phyloP scores from a whole-genome alignment of 2,797 vertebrate genomes.

The Dendrocincla fuliginosa region DNA sequence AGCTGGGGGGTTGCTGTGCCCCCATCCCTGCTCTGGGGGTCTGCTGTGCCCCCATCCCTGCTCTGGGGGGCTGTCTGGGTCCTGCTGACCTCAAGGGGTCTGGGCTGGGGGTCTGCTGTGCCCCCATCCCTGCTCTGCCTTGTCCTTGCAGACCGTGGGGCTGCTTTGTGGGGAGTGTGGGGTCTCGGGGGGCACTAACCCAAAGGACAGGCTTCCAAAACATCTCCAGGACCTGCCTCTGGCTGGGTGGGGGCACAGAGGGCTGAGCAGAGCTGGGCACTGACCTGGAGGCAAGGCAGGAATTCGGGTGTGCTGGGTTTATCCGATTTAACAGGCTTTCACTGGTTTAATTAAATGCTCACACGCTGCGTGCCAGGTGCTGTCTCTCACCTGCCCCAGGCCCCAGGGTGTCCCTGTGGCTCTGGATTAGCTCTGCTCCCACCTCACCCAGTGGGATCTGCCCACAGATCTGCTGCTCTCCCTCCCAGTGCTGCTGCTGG shows the following conservation, averaged over 20 bases:
- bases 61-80: too few relatives aligned
- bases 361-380: background rate
- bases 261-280: rapidly evolving
- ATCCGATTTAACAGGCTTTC: slow-evolving; percentile 6
- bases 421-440: background rate
- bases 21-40: too few relatives aligned
- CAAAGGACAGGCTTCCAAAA: background rate
- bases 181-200: rapidly evolving
- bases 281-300: background rate
- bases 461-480: background rate
- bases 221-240: background rate
- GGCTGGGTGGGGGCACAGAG: background rate
- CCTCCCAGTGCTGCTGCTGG: background rate
- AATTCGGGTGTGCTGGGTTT: background rate
- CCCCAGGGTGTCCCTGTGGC: background rate
- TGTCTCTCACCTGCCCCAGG: background rate
- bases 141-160: rapidly evolving
- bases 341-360: background rate
- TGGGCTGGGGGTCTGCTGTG: too few relatives aligned
- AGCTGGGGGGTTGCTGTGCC: too few relatives aligned
- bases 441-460: background rate
- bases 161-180: rapidly evolving
- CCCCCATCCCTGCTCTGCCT: rapidly evolving
- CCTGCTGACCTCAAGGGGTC: too few relatives aligned
- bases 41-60: too few relatives aligned